Base-by-base conservation (phyloP, 2,888 invertebrate genomes). In the Onthophagus sagittarius region DNA sequence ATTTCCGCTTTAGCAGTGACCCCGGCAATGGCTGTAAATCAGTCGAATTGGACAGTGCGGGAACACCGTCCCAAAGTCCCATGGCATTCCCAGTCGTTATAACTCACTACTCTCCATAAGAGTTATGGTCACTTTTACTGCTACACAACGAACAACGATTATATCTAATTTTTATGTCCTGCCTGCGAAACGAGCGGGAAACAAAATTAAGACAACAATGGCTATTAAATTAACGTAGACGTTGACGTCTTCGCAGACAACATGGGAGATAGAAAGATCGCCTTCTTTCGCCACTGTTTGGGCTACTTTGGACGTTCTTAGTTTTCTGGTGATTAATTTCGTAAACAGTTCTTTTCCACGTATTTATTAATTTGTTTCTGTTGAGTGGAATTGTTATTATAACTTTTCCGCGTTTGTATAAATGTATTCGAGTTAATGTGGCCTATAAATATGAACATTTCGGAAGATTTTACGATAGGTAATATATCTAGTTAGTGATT, bases 151-250 rank as follows among this genome's bases (percentile, higher is more conserved):
- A 67, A 72, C 69, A 69, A 33, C 71, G 73, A 72, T 72, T 72
- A 65, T 71, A 73, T 71, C 73, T 73, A 73, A 73, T 73, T 73
- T 73, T 73, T 69, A 72, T 53, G 72, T 23, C 31, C 33, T n/a
- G 67, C 15, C n/a, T 32, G 23, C 67, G 31, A 23, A 67, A n/a
- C 67, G 15, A 64, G 64, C 64, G 9, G 1, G 13, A 3, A 11
- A 23, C 15, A 23, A 67, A 67, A 67, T 67, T 67, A 67, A 67
- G 67, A 67, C 67, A 67, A 67, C 67, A 67, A 67, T 67, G 23
- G 67, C 67, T 23, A 67, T 67, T 23, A 67, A 67, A 67, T 67
- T 67, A 67, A 67, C 32, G 23, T 23, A 23, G 15, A 32, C 32
- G 31, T 23, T 5, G 15, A 64, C 64, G 15, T 64, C 3, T 23